Conservation (phyloP, 2,113 vertebrate genomes). For the Indri indri region DNA sequence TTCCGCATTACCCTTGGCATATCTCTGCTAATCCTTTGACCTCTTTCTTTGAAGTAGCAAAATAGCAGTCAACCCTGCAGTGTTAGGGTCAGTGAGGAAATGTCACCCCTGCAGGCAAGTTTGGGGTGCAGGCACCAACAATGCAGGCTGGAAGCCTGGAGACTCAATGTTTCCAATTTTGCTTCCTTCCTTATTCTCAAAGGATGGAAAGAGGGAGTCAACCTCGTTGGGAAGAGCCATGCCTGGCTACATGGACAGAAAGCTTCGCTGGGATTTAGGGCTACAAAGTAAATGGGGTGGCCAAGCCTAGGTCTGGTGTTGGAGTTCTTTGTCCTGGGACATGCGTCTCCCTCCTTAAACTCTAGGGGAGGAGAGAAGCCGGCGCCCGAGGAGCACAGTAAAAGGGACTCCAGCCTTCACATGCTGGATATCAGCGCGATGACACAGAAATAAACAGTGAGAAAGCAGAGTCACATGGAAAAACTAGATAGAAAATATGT, state of each 20-base stretch:
- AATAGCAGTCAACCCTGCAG: neutral
- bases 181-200: neutral
- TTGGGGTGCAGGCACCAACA: neutral
- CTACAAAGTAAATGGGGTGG: neutral
- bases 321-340: neutral
- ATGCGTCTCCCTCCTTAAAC: neutral
- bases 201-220: neutral
- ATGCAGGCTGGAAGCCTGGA: neutral
- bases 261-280: neutral
- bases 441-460: neutral
- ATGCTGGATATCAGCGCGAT: neutral
- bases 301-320: too few species aligned
- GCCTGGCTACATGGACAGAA: neutral
- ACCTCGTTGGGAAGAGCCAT: neutral
- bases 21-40: neutral
- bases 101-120: neutral
- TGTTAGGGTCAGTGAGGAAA: neutral
- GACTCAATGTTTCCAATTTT: neutral
- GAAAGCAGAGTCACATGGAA: neutral
- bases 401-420: neutral
- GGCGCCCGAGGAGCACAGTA: fast-evolving
- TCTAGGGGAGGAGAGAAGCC: neutral
- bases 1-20: neutral
- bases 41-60: neutral
- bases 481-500: neutral